Base-by-base conservation (phyloP, 2,888 invertebrate genomes). In the Cactoblastis cactorum region DNA sequence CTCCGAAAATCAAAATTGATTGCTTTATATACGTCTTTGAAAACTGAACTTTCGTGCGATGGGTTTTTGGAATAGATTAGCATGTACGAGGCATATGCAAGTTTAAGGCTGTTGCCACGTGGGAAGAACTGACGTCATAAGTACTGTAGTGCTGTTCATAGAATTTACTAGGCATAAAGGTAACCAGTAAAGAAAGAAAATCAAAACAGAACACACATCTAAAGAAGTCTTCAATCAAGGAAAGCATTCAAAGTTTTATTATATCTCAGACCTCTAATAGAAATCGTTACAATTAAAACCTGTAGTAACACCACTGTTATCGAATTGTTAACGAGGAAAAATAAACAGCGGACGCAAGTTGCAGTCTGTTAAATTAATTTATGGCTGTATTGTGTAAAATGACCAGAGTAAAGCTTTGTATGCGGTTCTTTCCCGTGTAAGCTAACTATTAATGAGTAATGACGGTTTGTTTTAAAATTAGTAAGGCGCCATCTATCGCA, bases 111-210 rank as follows among this genome's bases (percentile, higher is more conserved):
- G 50, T 63, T 61, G 59, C 53, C 67, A 74, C 72, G 82, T 84
- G 79, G 83, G 82, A 65, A 51, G 77, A 59, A 57, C 45, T 82
- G 77, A 80, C 81, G 83, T 82, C 82, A 82, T 69, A 51, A 55
- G 56, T 53, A 58, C 56, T 52, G 56, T 59, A 61, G 59, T 63
- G 61, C 62, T 58, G 54, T 53, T 55, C 57, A 59, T 60, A 54
- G 53, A 50, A 55, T 57, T 50, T 53, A 53, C 51, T 48, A 59
- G 59, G 64, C n/a, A n/a, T n/a, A n/a, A n/a, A n/a, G n/a, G n/a
- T n/a, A n/a, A n/a, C n/a, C n/a, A n/a, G n/a, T n/a, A n/a, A n/a
- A n/a, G n/a, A n/a, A n/a, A n/a, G n/a, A n/a, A n/a, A n/a, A n/a
- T n/a, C n/a, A n/a, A n/a, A n/a, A n/a, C n/a, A n/a, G n/a, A n/a